These are phyloP conservation scores for Haplotaxodon microlepis DNA, from an alignment of 2,113 vertebrate genomes.

Conservation along the genomic window DNA sequence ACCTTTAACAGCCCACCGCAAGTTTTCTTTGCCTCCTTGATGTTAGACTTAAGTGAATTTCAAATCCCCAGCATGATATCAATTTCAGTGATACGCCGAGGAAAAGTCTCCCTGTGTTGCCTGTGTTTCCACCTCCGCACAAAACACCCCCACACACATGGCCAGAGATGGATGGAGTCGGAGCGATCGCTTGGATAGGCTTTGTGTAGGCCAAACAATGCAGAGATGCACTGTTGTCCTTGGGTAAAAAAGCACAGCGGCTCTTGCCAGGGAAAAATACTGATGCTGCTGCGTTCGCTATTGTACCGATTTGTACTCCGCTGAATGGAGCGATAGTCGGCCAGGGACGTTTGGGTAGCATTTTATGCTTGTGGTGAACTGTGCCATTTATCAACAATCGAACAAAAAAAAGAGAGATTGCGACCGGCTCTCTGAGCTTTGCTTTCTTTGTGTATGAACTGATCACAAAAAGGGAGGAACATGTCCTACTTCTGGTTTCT, in stretches of 20 bases:
- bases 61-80: neutral
- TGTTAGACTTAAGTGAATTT: neutral
- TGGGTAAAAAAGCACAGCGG: neutral
- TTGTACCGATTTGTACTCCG: constrained; percentile 24
- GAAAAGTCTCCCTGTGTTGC: constrained; percentile 35
- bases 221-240: constrained; percentile 17
- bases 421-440: neutral
- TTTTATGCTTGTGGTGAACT: neutral
- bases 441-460: neutral
- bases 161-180: constrained; percentile 44
- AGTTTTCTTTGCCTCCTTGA: neutral
- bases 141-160: constrained; percentile 62
- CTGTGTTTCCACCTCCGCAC: constrained; percentile 56
- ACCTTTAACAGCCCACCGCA: neutral
- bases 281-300: neutral
- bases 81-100: constrained; percentile 15
- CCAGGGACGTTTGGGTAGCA: neutral
- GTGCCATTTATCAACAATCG: neutral
- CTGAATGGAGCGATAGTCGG: neutral
- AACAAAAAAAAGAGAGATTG: neutral
- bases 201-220: constrained; percentile 49
- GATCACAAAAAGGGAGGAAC: neutral
- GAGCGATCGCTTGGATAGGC: constrained; percentile 16
- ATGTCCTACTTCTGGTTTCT: neutral
- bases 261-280: neutral